phyloP scores from a whole-genome alignment of 2,113 vertebrate species.

The Halichoerus grypus region DNA sequence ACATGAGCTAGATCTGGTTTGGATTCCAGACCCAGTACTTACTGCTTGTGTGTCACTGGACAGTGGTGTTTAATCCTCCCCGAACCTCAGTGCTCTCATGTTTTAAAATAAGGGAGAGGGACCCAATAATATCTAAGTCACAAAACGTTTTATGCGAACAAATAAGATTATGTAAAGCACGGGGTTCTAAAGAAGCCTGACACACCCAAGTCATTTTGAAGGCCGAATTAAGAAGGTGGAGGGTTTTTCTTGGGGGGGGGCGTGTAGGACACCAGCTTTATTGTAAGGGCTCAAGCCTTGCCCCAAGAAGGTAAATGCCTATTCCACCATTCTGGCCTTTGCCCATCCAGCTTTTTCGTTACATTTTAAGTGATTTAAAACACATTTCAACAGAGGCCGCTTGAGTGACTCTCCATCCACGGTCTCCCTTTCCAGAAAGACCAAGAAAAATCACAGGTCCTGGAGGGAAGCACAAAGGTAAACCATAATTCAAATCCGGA shows the following conservation, averaged over 20 bases:
- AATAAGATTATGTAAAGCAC: neutral
- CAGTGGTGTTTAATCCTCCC: neutral
- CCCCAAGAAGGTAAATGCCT: neutral
- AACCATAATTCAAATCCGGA: neutral
- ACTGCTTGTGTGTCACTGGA: neutral
- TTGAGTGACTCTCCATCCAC: neutral
- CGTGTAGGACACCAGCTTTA: neutral
- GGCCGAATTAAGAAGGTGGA: neutral
- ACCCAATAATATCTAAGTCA: neutral
- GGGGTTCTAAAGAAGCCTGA: neutral
- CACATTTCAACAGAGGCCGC: neutral
- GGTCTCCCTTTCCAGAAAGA: neutral
- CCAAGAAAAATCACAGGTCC: neutral
- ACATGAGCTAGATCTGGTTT: rapidly evolving
- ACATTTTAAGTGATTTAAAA: neutral
- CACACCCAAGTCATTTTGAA: neutral
- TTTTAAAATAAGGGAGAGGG: neutral
- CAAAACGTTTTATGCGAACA: neutral
- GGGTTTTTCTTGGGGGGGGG: too few relatives aligned
- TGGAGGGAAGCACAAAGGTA: neutral
- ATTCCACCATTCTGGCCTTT: neutral
- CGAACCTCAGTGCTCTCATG: neutral
- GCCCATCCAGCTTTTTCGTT: neutral
- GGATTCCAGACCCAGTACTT: neutral
- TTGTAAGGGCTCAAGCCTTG: neutral